phyloP scores from a whole-genome alignment of 2,888 invertebrate genomes.

The Lacanobia wlatinum region DNA sequence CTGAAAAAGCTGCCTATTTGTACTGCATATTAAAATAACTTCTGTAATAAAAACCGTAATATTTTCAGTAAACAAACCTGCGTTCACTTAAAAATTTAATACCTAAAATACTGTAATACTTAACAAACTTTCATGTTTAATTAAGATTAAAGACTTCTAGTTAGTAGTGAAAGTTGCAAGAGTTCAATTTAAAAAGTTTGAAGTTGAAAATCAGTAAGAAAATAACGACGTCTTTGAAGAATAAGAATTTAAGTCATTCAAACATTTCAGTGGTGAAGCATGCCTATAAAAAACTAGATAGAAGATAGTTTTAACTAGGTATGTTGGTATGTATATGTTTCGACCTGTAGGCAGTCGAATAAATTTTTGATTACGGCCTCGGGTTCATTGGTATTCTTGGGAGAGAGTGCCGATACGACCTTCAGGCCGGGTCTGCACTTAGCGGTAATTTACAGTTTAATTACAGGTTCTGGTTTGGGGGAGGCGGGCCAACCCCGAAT shows the following conservation, averaged over 20 bases:
- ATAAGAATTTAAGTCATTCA: conserved; percentile 6
- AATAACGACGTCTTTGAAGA: conserved; percentile 16
- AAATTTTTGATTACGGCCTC: conserved; percentile 82
- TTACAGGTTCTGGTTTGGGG: conserved; percentile 78
- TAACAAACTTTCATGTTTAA: conserved; percentile 43
- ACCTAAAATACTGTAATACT: conserved; percentile 34
- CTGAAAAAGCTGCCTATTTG: conserved; percentile 66
- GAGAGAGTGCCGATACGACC: conserved; percentile 82
- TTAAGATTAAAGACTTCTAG: conserved; percentile 52
- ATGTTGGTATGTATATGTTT: conserved; percentile 55
- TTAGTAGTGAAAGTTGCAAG: conserved; percentile 34
- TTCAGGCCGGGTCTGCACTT: conserved; percentile 84
- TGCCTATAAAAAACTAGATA: conserved; percentile 35
- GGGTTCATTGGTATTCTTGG: conserved; percentile 85
- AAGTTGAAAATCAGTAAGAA: conserved; percentile 29
- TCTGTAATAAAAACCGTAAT: conserved; percentile 12
- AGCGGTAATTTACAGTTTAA: conserved; percentile 89
- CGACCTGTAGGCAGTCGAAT: conserved; percentile 67
- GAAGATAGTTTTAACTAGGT: conserved; percentile 63
- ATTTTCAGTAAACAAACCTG: conserved; percentile 22
- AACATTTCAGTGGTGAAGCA: conserved; percentile 19
- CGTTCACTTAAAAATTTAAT: conserved; percentile 32
- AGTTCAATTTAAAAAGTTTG: conserved; percentile 50
- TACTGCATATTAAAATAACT: conserved; percentile 48
- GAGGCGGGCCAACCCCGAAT: conserved; percentile 69